Evolutionary conservation across 2,797 vertebrate genomes (phyloP), one percentile per base, ranked within the genome.

Genomic region (Thalassophryne amazonica): DNA sequence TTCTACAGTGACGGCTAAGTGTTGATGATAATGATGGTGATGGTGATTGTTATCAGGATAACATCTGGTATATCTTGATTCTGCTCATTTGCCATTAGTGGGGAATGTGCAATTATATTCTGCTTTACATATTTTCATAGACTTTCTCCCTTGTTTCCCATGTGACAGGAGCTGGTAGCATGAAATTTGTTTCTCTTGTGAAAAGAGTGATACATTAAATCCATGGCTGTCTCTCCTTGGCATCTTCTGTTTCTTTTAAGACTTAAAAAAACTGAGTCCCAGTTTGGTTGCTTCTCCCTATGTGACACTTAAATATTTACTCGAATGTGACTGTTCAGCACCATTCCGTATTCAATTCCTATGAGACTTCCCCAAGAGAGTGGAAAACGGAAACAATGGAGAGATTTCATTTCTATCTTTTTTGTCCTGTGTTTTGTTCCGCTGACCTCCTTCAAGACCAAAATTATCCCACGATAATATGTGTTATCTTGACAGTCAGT

Each of bases 121-220:
- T 24, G 32, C 48, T 17, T 25, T 54, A 59, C 10, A 35, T 53
- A 50, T 55, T 73, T 71, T 60, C 24, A 63, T 34, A 29, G 38
- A 27, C 22, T 46, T 52, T 65, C 60, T 68, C 37, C 39, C 24
- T 45, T 47, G 63, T 33, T 57, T 60, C 28, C 21, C 45, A 56
- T 56, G 53, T 39, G 48, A 47, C 32, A 4, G 22, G 29, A 61
- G 66, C 29, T 48, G 49, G 69, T 42, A 21, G n/a, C 65, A 25
- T 34, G n/a, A 58, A 58, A 76, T 59, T 13, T 74, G 73, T 73
- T 68, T 33, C 66, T 49, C 60, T 47, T 63, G 55, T 77, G 78
- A 69, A 78, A 59, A 36, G 31, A 15, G 62, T 75, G 40, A 66
- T 70, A 45, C n/a, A 29, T 67, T 60, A 36, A 64, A 80, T 78